These are phyloP conservation scores for Cantharis rufa DNA, from an alignment of 2,888 invertebrate species.

Conservation along the genomic window DNA sequence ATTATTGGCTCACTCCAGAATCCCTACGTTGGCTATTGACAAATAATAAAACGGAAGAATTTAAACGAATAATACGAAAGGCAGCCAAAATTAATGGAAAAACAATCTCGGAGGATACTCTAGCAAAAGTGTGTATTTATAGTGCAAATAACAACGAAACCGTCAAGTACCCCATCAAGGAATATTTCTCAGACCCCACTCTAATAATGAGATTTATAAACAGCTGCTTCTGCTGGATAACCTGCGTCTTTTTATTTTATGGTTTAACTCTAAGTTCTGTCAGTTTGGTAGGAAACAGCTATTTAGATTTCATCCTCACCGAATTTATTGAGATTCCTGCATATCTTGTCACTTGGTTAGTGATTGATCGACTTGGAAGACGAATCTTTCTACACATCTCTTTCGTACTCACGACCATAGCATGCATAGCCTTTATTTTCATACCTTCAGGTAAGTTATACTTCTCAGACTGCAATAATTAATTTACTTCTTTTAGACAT, in stretches of 20 bases:
- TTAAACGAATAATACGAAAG: conserved; percentile 62
- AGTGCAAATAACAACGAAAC: conserved; percentile 16
- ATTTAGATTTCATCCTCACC: conserved; percentile 75
- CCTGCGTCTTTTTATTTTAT: conserved; percentile 78
- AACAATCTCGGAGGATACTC: conserved; percentile 43
- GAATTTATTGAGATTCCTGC: conserved; percentile 75
- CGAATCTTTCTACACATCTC: conserved; percentile 66
- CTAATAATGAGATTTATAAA: conserved; percentile 62
- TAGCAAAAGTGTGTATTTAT: conserved; percentile 42
- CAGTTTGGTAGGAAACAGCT: conserved; percentile 73
- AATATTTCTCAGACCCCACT: conserved; percentile 60
- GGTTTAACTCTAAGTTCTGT: conserved; percentile 80
- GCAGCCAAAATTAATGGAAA: conserved; percentile 66
- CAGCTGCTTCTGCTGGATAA: conserved; percentile 80
- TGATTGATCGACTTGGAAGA: conserved; percentile 68
- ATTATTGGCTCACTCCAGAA: conserved; percentile 72
- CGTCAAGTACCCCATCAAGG: conserved; percentile 33
- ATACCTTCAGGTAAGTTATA: conserved; percentile 57
- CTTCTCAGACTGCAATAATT: not conserved
- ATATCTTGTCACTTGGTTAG: conserved; percentile 65
- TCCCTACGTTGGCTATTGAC: conserved; percentile 77
- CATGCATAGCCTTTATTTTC: conserved; percentile 65
- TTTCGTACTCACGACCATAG: conserved; percentile 65
- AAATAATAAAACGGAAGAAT: conserved; percentile 61
- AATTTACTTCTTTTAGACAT: conserved; percentile 55